A percentile compares a stretch with the other conserved stretches of the same genome.
phyloP scores from a whole-genome alignment of 2,113 vertebrate genomes.

The Archilochus colubris region DNA sequence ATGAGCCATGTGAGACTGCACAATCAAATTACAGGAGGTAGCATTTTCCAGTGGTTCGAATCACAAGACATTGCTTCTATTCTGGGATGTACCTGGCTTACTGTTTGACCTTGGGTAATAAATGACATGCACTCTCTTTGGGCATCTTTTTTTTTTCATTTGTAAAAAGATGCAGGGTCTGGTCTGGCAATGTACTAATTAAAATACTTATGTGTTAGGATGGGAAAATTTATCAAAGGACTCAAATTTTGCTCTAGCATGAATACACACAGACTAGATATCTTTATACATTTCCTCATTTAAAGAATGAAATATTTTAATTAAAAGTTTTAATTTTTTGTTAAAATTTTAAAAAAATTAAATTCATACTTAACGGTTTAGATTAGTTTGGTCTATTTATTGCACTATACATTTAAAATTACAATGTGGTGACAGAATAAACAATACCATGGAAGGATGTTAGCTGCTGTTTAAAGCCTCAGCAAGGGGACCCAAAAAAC shows the following conservation, averaged over 20 bases:
- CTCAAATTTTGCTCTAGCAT: not conserved
- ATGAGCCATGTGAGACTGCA: conserved; percentile 46
- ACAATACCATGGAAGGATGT: not conserved
- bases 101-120: conserved; percentile 53
- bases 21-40: conserved; percentile 66
- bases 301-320: not conserved
- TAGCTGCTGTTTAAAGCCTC: not conserved
- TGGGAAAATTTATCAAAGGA: not conserved
- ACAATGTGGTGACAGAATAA: not conserved
- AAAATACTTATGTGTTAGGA: not conserved
- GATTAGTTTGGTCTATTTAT: not conserved
- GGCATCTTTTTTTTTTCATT: conserved; percentile 2
- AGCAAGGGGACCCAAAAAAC: not conserved
- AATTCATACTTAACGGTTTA: not conserved
- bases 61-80: conserved; percentile 62
- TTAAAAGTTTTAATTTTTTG: not conserved
- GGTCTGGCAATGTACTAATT: not conserved
- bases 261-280: not conserved
- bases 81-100: conserved; percentile 53
- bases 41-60: conserved; percentile 24
- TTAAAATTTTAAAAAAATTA: not conserved
- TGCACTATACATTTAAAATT: not conserved
- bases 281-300: not conserved
- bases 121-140: not conserved
- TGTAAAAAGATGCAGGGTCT: not conserved